Percentiles rank a stretch among this genome's conserved stretches.
These are phyloP conservation scores for Periophthalmus modestus DNA, from an alignment of 2,113 vertebrate species.

Conservation along the genomic window DNA sequence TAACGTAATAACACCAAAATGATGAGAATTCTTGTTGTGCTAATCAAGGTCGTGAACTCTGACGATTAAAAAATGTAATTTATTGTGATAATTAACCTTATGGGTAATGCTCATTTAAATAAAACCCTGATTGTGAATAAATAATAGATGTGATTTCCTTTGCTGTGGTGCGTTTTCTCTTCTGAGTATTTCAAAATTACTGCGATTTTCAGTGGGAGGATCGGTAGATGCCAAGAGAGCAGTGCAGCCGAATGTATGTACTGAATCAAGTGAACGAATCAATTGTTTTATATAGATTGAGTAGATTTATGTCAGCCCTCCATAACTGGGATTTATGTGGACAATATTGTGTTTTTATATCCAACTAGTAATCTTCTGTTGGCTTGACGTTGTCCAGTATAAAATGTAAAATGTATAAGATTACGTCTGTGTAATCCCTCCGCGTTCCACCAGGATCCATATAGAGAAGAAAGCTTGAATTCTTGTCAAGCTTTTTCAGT, in stretches of 20 bases:
- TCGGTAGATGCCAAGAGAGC: constrained; percentile 1
- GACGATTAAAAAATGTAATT: constrained; percentile 43
- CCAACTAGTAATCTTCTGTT: neutral
- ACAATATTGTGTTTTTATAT: neutral
- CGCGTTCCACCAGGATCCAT: no score
- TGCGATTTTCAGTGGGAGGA: neutral
- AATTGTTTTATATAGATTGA: constrained; percentile 9
- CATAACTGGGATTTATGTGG: neutral
- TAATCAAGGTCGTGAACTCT: constrained; percentile 65
- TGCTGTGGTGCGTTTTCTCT: constrained; percentile 17
- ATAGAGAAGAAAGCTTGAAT: no score
- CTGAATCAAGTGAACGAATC: constrained; percentile 18
- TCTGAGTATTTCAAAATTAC: neutral
- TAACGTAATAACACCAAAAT: constrained; percentile 56
- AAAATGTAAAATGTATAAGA: neutral
- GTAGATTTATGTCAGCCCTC: constrained; percentile 10
- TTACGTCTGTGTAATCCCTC: neutral
- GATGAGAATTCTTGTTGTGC: constrained; percentile 52
- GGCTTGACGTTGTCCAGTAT: neutral
- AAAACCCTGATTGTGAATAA: constrained; percentile 46
- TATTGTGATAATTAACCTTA: constrained; percentile 62
- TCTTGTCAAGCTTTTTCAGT: no score
- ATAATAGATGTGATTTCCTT: constrained; percentile 57
- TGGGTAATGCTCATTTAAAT: constrained; percentile 44
- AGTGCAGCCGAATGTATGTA: neutral